These are phyloP conservation scores for Rhadinocentrus ornatus DNA, from an alignment of 2,797 vertebrate genomes.

Conservation along the genomic window DNA sequence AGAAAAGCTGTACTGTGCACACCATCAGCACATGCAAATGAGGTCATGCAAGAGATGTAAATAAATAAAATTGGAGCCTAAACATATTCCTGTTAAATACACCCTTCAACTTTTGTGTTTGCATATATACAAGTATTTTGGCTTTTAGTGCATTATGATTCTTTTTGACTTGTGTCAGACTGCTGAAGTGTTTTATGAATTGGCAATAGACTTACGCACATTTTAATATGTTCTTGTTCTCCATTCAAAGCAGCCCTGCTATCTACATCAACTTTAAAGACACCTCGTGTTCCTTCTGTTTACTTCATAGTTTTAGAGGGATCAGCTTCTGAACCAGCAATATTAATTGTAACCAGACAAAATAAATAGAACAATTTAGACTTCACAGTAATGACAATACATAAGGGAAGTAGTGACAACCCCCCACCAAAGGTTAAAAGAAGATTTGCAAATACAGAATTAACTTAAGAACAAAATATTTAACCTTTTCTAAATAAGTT, in stretches of 20 bases:
- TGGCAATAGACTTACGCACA: background rate
- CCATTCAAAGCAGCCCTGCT: slow-evolving; percentile 29
- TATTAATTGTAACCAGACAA: slow-evolving; percentile 38
- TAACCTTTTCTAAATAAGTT: slow-evolving; percentile 42
- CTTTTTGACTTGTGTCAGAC: background rate
- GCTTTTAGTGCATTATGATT: slow-evolving; percentile 32
- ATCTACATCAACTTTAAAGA: slow-evolving; percentile 58
- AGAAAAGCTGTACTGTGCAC: slow-evolving; percentile 67
- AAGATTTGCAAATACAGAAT: slow-evolving; percentile 35
- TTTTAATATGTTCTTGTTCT: background rate
- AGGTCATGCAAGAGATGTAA: slow-evolving; percentile 62
- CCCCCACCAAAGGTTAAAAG: slow-evolving; percentile 7
- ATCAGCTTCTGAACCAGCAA: slow-evolving; percentile 35
- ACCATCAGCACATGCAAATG: slow-evolving; percentile 73
- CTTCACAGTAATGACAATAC: slow-evolving; percentile 46
- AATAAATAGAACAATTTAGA: slow-evolving; percentile 49
- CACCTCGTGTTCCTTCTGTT: slow-evolving; percentile 23
- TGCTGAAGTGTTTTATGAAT: background rate
- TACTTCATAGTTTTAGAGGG: slow-evolving; percentile 29
- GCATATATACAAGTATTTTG: slow-evolving; percentile 22
- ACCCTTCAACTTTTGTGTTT: slow-evolving; percentile 46
- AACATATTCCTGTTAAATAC: slow-evolving; percentile 41
- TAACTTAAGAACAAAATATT: slow-evolving; percentile 37
- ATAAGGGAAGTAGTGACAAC: slow-evolving; percentile 24
- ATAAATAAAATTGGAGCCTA: slow-evolving; percentile 44